A percentile compares a stretch with the other conserved stretches of the same genome.
Evolutionary conservation across 2,113 vertebrate genomes (phyloP).

Genomic region (Seriola rivoliana): DNA sequence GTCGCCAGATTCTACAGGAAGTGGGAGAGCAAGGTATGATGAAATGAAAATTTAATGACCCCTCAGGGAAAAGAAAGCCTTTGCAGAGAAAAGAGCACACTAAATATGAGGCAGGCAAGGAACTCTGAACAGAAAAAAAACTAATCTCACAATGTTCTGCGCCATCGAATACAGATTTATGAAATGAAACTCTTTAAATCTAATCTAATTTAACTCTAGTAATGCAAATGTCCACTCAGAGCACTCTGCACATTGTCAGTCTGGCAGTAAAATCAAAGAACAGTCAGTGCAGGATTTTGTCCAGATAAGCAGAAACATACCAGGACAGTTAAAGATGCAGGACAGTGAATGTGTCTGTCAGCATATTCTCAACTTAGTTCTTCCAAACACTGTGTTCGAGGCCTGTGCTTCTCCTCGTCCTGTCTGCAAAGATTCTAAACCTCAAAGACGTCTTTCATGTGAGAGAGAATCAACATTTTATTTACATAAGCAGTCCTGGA

Average conservation of each 20-base stretch:
- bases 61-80: not conserved
- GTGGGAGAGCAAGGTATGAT: not conserved
- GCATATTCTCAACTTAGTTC: not conserved
- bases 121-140: no score
- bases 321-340: not conserved
- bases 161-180: not conserved
- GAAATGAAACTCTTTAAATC: not conserved
- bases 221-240: not conserved
- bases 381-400: not conserved
- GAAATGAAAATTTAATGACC: conserved; percentile 3
- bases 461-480: conserved; percentile 32
- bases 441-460: conserved; percentile 63
- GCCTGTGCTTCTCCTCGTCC: not conserved
- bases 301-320: not conserved
- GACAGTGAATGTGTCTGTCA: not conserved
- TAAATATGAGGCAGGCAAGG: not conserved
- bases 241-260: not conserved
- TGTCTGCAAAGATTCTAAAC: not conserved
- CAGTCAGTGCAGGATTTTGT: not conserved
- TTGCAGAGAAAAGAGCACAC: not conserved
- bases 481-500: conserved; percentile 35
- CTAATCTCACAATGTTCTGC: not conserved
- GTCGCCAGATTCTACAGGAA: conserved; percentile 63
- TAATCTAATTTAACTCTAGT: not conserved
- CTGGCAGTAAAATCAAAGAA: not conserved